These are phyloP conservation scores for Bradynema listronoti DNA, from an alignment of 1,140 invertebrate species.

Conservation along the genomic window DNA sequence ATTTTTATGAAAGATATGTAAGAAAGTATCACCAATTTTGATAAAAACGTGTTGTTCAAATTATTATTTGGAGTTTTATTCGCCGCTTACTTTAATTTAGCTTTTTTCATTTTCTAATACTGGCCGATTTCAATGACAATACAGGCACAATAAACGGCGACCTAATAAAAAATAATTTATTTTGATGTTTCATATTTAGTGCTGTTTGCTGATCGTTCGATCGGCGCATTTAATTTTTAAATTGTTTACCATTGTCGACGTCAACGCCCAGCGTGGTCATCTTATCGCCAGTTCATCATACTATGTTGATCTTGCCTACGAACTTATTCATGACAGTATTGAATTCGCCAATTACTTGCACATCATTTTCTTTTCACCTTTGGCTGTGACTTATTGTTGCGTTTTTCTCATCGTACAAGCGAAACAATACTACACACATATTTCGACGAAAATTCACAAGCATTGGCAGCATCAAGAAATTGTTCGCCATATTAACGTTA, in stretches of 20 bases:
- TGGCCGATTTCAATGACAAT: no score
- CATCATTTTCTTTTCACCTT: constrained; percentile 39
- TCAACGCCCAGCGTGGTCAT: constrained; percentile 30
- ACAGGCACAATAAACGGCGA: no score
- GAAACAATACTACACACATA: constrained; percentile 35
- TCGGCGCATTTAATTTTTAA: constrained; percentile 36
- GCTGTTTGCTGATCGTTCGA: constrained; percentile 27
- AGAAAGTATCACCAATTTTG: no score
- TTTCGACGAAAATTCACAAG: constrained; percentile 38
- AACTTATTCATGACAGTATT: constrained; percentile 34
- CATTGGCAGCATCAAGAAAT: constrained; percentile 44
- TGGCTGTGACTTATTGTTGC: constrained; percentile 37
- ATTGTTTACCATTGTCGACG: constrained; percentile 18
- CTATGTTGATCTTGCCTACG: constrained; percentile 30
- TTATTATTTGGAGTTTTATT: no score
- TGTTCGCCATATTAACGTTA: constrained; percentile 38
- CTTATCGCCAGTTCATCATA: constrained; percentile 18
- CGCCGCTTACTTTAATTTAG: no score
- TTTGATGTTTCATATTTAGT: constrained; percentile 31
- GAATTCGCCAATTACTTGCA: constrained; percentile 40
- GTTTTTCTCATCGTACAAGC: constrained; percentile 36
- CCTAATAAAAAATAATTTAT: no score
- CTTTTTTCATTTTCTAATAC: no score
- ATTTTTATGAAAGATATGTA: no score
- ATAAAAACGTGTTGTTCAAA: no score